A percentile compares a stretch with the other conserved stretches of the same genome.
phyloP scores from a whole-genome alignment of 2,113 vertebrate genomes.

The Kobus ellipsiprymnus region DNA sequence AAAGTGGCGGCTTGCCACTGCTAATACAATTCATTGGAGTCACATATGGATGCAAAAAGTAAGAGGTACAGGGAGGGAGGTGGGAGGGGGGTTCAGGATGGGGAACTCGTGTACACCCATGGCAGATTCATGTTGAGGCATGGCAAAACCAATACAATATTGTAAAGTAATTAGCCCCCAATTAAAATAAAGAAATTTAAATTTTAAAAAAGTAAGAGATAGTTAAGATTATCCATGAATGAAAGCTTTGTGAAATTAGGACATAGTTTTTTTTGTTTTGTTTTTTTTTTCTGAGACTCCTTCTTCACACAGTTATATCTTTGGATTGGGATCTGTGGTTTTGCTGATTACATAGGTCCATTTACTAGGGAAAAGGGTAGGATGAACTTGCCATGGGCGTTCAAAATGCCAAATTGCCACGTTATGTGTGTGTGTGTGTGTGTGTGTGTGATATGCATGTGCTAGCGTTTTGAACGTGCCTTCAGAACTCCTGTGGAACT shows the following conservation, averaged over 20 bases:
- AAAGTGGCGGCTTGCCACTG: too few species aligned
- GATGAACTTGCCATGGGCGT: background rate
- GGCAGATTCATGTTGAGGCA: too few species aligned
- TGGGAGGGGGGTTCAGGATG: too few species aligned
- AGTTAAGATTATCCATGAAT: background rate
- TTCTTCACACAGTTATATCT: background rate
- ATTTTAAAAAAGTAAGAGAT: background rate
- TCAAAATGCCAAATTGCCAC: background rate
- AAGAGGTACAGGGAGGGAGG: background rate
- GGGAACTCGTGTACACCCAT: too few species aligned
- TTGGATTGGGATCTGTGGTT: background rate
- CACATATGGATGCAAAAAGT: background rate
- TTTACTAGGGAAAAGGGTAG: background rate
- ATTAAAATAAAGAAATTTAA: too few species aligned
- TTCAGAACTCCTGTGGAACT: background rate
- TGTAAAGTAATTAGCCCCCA: too few species aligned
- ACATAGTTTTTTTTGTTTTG: background rate
- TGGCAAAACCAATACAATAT: too few species aligned
- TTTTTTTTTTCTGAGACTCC: background rate
- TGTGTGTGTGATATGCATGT: background rate
- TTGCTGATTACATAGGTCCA: background rate
- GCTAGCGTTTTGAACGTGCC: background rate
- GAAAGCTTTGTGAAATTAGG: background rate
- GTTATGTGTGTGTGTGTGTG: background rate
- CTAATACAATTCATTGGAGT: background rate